phyloP scores from a whole-genome alignment of 2,888 invertebrate species.

The Agrilus cyanescens region DNA sequence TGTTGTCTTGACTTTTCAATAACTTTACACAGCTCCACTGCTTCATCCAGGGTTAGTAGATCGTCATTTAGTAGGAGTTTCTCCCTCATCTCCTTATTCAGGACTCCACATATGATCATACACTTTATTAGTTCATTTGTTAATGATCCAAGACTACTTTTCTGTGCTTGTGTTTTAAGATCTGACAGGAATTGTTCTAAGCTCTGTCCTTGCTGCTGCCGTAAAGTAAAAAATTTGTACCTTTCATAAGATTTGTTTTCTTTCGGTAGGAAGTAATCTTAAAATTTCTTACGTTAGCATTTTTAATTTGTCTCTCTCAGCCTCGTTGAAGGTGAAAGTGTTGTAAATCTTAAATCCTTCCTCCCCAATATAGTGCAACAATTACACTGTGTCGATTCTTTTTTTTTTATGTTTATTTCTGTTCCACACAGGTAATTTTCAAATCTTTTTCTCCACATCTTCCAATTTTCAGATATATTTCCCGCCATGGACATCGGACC shows the following conservation, averaged over 20 bases:
- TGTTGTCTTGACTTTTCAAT: slow-evolving; percentile 7
- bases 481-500: too few relatives aligned
- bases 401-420: slow-evolving; percentile 16
- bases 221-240: slow-evolving; percentile 14
- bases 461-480: slow-evolving; percentile 18
- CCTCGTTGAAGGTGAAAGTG: slow-evolving; percentile 13
- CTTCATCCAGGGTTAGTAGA: slow-evolving; percentile 12
- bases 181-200: slow-evolving; percentile 17
- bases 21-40: slow-evolving; percentile 10
- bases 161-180: slow-evolving; percentile 13
- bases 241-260: slow-evolving; percentile 15
- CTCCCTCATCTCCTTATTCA: slow-evolving; percentile 10
- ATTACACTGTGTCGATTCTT: slow-evolving; percentile 14
- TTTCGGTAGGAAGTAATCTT: slow-evolving; percentile 16
- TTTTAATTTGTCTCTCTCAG: slow-evolving; percentile 12
- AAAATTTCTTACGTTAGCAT: slow-evolving; percentile 14
- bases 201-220: slow-evolving; percentile 14
- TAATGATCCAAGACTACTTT: slow-evolving; percentile 15
- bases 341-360: slow-evolving; percentile 17
- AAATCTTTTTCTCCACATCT: slow-evolving; percentile 13
- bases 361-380: slow-evolving; percentile 18
- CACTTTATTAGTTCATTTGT: slow-evolving; percentile 14
- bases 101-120: slow-evolving; percentile 17
- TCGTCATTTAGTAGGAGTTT: slow-evolving; percentile 16
- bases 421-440: slow-evolving; percentile 15